These are phyloP conservation scores for Tautogolabrus adspersus DNA, from an alignment of 2,113 vertebrate genomes.

Conservation along the genomic window DNA sequence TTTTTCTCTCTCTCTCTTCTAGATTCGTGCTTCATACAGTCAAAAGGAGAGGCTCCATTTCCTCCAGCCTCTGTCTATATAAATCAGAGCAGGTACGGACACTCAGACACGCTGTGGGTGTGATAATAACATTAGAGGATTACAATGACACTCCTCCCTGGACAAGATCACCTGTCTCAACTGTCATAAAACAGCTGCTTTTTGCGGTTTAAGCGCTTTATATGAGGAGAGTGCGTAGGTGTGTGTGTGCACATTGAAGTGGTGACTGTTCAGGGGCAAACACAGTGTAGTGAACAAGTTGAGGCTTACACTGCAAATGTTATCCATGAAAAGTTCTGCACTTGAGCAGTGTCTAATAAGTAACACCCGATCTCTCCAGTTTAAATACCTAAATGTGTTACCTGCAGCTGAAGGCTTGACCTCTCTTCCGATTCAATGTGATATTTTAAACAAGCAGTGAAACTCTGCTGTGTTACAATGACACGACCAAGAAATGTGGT, in stretches of 20 bases:
- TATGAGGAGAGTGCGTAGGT: constrained; percentile 40
- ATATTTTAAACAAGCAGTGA: background rate
- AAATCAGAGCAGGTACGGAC: constrained; percentile 78
- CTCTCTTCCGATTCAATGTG: background rate
- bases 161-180: constrained; percentile 77
- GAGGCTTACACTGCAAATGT: background rate
- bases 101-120: constrained; percentile 75
- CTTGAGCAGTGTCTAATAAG: background rate
- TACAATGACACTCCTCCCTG: constrained; percentile 76
- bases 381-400: background rate
- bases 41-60: constrained; percentile 53
- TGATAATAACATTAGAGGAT: constrained; percentile 82
- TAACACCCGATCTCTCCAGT: constrained; percentile 6
- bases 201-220: constrained; percentile 59
- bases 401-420: background rate
- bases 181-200: constrained; percentile 73
- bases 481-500: background rate
- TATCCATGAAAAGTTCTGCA: constrained; percentile 16
- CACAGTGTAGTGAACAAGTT: background rate
- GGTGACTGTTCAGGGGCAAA: background rate
- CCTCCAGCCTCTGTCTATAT: constrained; percentile 54
- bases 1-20: constrained; percentile 5
- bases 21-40: constrained; percentile 49
- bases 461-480: background rate
- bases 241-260: constrained; percentile 13